These are phyloP conservation scores for Panagrolaimus sp. DNA, from an alignment of 1,140 invertebrate genomes.

Conservation along the genomic window DNA sequence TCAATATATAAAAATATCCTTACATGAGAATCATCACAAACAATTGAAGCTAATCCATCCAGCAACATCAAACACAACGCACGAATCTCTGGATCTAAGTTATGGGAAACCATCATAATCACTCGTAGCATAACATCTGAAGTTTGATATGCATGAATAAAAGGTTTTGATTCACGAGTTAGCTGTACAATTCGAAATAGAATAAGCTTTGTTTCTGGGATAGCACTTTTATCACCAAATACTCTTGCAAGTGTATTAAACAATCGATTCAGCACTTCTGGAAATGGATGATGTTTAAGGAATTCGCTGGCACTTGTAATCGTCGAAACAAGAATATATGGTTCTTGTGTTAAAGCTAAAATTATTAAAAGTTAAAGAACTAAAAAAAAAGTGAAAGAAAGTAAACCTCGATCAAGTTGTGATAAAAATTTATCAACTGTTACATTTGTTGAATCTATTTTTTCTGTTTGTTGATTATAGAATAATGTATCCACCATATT, in stretches of 20 bases:
- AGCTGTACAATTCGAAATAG: not conserved
- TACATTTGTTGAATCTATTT: no score
- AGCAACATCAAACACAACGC: not conserved
- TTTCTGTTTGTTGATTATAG: no score
- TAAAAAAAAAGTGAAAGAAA: no score
- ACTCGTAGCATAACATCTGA: not conserved
- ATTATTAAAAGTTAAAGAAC: not conserved
- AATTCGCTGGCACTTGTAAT: not conserved
- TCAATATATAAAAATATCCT: no score
- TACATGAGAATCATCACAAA: not conserved
- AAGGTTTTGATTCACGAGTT: not conserved
- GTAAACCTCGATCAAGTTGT: no score
- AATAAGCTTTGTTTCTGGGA: not conserved
- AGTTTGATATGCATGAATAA: not conserved
- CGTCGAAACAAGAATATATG: not conserved
- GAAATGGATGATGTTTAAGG: conserved; percentile 5
- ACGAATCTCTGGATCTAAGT: not conserved
- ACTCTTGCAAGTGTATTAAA: not conserved
- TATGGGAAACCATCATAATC: not conserved
- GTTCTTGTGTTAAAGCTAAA: not conserved
- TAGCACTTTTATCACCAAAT: not conserved
- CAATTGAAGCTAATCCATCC: not conserved
- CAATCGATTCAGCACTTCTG: not conserved
- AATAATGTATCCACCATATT: no score
- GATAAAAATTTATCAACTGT: no score